A percentile compares a stretch with the other conserved stretches of the same genome.
Conservation (phyloP, 1,140 invertebrate genomes). For the Achatina immaculata region DNA sequence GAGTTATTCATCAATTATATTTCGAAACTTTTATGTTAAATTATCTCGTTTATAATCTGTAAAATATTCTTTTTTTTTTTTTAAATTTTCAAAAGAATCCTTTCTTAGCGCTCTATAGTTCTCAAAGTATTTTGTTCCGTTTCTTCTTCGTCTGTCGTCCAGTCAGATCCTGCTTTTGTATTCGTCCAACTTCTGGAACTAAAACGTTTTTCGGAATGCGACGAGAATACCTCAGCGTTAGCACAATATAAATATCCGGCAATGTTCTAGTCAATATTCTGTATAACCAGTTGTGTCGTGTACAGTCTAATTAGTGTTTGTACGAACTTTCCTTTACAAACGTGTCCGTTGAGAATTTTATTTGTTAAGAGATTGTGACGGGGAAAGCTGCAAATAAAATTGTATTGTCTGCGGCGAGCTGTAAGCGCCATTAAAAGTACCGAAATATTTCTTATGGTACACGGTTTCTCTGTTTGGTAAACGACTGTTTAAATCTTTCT, state of each 20-base stretch:
- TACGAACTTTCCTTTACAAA: neutral
- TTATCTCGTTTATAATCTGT: no score
- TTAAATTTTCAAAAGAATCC: neutral
- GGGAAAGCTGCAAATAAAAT: neutral
- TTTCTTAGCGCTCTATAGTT: neutral
- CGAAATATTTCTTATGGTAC: neutral
- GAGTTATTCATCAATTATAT: no score
- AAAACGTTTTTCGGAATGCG: no score
- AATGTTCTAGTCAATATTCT: no score
- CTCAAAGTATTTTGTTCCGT: neutral
- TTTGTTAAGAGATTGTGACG: neutral
- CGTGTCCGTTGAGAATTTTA: no score
- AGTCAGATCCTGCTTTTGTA: no score
- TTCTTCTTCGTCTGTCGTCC: neutral
- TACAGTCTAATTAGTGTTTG: slow-evolving; percentile 11
- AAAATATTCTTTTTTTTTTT: slow-evolving; percentile 11
- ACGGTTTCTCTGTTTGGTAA: neutral
- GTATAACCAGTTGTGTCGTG: neutral
- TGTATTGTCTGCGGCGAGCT: neutral
- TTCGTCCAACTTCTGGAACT: no score
- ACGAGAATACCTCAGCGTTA: no score
- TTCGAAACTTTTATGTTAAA: no score
- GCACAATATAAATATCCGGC: no score
- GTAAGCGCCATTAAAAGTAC: neutral
- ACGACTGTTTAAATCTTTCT: no score